These are phyloP conservation scores for Ictalurus furcatus DNA, from an alignment of 2,113 vertebrate genomes.

Conservation along the genomic window DNA sequence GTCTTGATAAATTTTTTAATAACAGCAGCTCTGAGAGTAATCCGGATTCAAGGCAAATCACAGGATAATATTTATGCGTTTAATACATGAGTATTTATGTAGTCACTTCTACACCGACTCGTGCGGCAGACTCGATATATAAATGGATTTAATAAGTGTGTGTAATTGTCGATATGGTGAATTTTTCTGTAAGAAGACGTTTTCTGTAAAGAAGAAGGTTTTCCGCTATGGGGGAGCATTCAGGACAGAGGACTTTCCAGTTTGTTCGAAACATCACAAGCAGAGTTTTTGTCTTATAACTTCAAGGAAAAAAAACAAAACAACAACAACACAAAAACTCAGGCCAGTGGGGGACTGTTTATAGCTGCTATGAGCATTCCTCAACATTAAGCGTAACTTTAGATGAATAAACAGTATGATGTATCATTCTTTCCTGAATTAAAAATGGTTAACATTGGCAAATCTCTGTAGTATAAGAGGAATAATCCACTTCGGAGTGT, in stretches of 20 bases:
- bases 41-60: background rate
- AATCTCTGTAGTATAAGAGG: background rate
- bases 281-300: background rate
- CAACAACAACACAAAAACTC: no score
- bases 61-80: background rate
- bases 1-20: background rate
- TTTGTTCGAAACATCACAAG: background rate
- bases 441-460: background rate
- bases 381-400: background rate
- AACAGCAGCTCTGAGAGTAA: background rate
- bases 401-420: background rate
- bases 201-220: background rate
- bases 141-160: background rate
- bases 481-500: background rate
- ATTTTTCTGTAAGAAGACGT: background rate
- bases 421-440: background rate
- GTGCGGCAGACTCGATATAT: background rate
- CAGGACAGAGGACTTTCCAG: background rate
- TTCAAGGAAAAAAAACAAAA: background rate
- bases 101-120: background rate
- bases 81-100: background rate
- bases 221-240: background rate
- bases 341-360: background rate
- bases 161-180: background rate
- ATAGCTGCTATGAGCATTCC: background rate